A percentile compares a stretch with the other conserved stretches of the same genome.
phyloP scores from a whole-genome alignment of 2,888 invertebrate genomes.

The Leptinotarsa haldemani region DNA sequence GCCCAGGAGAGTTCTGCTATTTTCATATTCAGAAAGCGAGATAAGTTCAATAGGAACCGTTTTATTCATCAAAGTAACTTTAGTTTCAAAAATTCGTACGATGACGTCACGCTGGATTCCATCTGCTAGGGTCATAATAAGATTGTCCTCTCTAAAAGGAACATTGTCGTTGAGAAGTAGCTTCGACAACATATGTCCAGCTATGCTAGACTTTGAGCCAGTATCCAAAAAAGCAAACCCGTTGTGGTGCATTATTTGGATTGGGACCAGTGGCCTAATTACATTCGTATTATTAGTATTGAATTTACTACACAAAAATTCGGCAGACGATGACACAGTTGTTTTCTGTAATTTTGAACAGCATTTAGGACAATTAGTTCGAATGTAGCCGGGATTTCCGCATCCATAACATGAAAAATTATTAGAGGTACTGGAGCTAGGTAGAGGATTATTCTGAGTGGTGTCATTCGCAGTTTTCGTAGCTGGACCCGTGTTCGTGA shows the following conservation, averaged over 20 bases:
- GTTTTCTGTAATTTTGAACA: not conserved
- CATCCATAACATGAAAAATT: conserved; percentile 6
- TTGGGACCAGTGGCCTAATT: not conserved
- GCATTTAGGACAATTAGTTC: conserved; percentile 11
- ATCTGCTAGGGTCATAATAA: conserved; percentile 10
- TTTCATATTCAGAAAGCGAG: conserved; percentile 2
- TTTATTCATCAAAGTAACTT: not conserved
- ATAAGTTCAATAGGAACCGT: conserved; percentile 6
- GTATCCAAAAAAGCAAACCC: conserved; percentile 8
- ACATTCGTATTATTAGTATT: not conserved
- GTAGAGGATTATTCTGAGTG: not conserved
- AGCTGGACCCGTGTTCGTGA: not conserved
- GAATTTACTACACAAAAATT: conserved; percentile 17
- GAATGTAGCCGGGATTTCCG: not conserved
- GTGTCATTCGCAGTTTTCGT: not conserved
- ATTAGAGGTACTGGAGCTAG: conserved; percentile 3
- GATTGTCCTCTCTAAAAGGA: conserved; percentile 2
- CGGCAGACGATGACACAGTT: not conserved
- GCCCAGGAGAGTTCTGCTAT: conserved; percentile 22
- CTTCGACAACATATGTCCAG: not conserved
- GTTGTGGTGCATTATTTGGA: not conserved
- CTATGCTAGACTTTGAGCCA: conserved; percentile 16
- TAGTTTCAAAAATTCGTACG: not conserved
- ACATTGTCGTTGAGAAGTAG: conserved; percentile 5
- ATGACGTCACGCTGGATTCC: conserved; percentile 7